Evolutionary conservation across 2,797 vertebrate genomes (phyloP), one percentile per base, ranked within the genome.

Genomic region (Melanogrammus aeglefinus): DNA sequence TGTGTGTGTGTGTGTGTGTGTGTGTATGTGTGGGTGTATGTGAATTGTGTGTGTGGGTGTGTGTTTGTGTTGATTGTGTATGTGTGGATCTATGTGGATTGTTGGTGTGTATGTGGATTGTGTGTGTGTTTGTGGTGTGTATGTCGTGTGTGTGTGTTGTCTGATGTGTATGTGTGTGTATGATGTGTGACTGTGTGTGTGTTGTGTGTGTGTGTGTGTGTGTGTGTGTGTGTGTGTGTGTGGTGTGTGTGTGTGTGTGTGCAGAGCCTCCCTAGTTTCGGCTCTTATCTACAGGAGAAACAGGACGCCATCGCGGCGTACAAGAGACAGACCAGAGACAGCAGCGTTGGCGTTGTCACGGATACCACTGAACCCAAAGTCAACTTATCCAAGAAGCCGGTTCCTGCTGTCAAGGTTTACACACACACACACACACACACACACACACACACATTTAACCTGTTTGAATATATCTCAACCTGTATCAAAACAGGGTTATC

Each of bases 231-330:
- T 51, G 47, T 18, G 18, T 51, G 47, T 51, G 51, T 63, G 51
- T 63, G 51, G 51, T 76, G 33, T 76, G 72, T 77, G 69, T 75
- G 21, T 83, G 78, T 80, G 18, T 84, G 2, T 83, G 47, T 79
- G 7, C 73, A 92, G 92, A 89, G 83, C 38, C 88, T 93, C 24
- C 92, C 92, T 0, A 92, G 91, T 80, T 93, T 93, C 51, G 92
- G 92, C 36, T 91, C 89, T 1, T 93, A 90, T 80, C 89, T 93
- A 13, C 71, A 84, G 72, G 70, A 90, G 81, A 92, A 63, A 82
- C 89, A 36, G 0, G 83, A 91, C 5, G 82, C 79, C 70, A 73
- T 92, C 0, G 85, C 87, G n/a, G 69, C 78, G 0, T 89, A 91
- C 75, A 93, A 93, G 84, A 91, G 86, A 70, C 47, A 69, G 16